phyloP scores from a whole-genome alignment of 1,140 invertebrate species.

The Lucilia cuprina region DNA sequence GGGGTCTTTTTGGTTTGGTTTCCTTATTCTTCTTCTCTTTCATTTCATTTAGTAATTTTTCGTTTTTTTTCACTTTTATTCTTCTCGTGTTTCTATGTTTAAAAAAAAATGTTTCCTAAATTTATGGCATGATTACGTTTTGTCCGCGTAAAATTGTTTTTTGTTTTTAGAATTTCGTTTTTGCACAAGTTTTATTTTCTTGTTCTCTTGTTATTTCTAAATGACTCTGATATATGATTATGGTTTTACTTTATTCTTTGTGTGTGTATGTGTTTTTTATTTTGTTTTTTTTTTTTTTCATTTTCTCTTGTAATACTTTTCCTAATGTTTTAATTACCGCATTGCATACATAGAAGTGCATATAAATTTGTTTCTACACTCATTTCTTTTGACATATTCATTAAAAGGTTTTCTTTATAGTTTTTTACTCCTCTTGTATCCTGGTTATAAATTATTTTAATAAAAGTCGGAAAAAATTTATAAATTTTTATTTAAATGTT shows the following conservation, averaged over 20 bases:
- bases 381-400: slow-evolving; percentile 28
- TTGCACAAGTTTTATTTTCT: background rate
- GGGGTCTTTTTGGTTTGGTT: background rate
- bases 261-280: too few species aligned
- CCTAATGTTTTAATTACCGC: slow-evolving; percentile 15
- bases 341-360: background rate
- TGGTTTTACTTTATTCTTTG: too few species aligned
- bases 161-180: background rate
- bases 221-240: slow-evolving; percentile 2
- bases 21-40: background rate
- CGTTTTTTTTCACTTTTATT: too few species aligned
- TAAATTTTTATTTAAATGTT: background rate
- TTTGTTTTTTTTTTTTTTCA: background rate
- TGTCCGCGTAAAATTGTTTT: slow-evolving; percentile 16
- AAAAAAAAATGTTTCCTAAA: slow-evolving; percentile 23
- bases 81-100: background rate
- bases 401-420: slow-evolving; percentile 5
- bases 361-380: background rate
- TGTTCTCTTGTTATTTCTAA: background rate
- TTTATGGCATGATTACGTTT: slow-evolving; percentile 18
- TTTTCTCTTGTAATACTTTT: background rate
- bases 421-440: background rate
- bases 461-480: background rate
- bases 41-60: background rate
- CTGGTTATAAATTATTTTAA: background rate